Evolutionary conservation across 2,888 invertebrate species (phyloP).

Genomic region (Macrophya annulata): DNA sequence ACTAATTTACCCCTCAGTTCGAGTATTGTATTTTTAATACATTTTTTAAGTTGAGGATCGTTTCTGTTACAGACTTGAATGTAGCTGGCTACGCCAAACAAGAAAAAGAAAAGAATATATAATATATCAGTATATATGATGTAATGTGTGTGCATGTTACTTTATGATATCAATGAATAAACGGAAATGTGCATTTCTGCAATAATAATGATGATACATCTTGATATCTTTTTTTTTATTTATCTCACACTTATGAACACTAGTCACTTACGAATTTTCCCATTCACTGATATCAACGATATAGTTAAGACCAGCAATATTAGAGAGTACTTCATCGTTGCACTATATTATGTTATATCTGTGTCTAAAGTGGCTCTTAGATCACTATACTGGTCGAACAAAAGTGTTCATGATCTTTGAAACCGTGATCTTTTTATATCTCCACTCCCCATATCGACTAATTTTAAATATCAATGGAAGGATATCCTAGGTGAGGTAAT

Average conservation of each 20-base stretch:
- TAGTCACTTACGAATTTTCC: background rate
- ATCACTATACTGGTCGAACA: background rate
- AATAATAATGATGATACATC: background rate
- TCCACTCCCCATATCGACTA: background rate
- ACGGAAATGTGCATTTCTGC: background rate
- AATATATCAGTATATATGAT: background rate
- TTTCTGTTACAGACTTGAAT: background rate
- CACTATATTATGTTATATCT: background rate
- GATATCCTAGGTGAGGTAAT: background rate
- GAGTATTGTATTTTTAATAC: background rate
- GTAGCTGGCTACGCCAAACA: slow-evolving; percentile 11
- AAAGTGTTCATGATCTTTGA: background rate
- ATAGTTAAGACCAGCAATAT: background rate
- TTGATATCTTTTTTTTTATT: background rate
- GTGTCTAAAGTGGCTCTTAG: background rate
- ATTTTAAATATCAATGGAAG: background rate
- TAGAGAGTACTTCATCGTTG: background rate
- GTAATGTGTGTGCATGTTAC: background rate
- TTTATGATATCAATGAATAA: background rate
- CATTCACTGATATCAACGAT: background rate
- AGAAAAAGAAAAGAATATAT: background rate
- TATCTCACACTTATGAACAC: background rate
- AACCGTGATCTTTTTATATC: slow-evolving; percentile 10
- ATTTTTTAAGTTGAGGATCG: background rate
- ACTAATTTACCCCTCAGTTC: background rate